Evolutionary conservation across 2,888 invertebrate species (phyloP), one percentile per base, ranked within the genome.

Genomic region (Synergus itoensis): DNA sequence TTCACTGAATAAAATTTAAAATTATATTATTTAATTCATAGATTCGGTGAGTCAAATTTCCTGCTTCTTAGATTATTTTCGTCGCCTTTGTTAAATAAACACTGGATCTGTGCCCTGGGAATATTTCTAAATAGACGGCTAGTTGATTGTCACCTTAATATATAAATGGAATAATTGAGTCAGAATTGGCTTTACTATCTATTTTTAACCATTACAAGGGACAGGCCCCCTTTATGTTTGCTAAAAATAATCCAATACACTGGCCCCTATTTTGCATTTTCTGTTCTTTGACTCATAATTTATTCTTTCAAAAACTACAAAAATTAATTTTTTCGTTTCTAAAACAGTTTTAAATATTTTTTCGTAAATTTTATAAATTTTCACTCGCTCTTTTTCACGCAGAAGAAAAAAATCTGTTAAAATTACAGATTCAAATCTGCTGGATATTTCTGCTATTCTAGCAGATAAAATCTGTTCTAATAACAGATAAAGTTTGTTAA

Each of bases 61-160:
- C 9, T 43, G 1, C 12, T 65, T n/a, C 9, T 64, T 9, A 43
- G n/a, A 64, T n/a, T 18, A 41, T n/a, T 40, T 65, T 3, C 5
- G 4, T 65, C 0, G 1, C 41, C 12, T 41, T 11, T 45, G 45
- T 4, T 67, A 11, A 18, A 12, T 67, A 11, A 18, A 12, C 4
- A 28, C 16, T 63, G 21, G 21, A 5, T 67, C 21, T 60, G 12
- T 12, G 12, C 7, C 21, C 67, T 60, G 67, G 89, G 90, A 91
- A 91, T 90, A 90, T 90, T 90, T 91, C 89, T 89, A 90, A 91
- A 91, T 90, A 91, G 91, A 84, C 89, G 89, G 87, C 90, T 87
- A 88, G 89, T 89, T 90, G 91, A 90, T 91, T 91, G 90, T 90
- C 90, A 91, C 89, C 91, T 91, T 90, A 92, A 92, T 91, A 90